A percentile compares a stretch with the other conserved stretches of the same genome.
Evolutionary conservation across 2,797 vertebrate species (phyloP).

Genomic region (Gymnopithys bicolor): DNA sequence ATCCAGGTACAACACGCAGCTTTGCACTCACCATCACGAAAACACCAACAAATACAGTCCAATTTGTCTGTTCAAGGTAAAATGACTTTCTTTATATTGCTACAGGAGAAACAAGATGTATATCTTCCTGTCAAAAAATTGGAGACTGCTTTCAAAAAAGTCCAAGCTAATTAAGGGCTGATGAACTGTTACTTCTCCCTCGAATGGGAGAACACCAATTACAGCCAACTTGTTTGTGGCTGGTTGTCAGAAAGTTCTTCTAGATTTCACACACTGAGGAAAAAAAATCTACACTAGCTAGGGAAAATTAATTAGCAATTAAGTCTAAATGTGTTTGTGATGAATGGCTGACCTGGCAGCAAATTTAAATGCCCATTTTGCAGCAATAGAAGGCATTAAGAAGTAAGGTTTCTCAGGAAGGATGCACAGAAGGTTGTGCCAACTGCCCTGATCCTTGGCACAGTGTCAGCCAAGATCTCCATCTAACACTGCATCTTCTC

Average conservation of each 20-base stretch:
- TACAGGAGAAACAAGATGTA: constrained; percentile 35
- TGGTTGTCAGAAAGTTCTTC: constrained; percentile 3
- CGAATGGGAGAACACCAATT: constrained; percentile 8
- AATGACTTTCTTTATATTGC: not conserved
- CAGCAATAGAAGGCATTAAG: not conserved
- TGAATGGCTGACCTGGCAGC: not conserved
- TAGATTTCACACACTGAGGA: not conserved
- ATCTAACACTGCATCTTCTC: not conserved
- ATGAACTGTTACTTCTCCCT: constrained; percentile 40
- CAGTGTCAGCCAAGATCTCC: not conserved
- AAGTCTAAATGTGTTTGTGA: not conserved
- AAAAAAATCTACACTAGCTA: not conserved
- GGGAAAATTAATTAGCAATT: constrained; percentile 43
- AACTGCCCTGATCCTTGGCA: not conserved
- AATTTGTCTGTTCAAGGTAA: not conserved
- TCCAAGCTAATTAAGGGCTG: constrained; percentile 35
- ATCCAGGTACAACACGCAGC: not conserved
- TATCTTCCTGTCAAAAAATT: not conserved
- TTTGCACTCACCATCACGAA: not conserved
- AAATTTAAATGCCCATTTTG: not conserved
- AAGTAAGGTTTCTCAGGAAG: not conserved
- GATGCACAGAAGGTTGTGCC: not conserved
- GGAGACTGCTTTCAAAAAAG: not conserved
- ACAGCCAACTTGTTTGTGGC: not conserved
- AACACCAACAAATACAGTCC: not conserved